phyloP scores from a whole-genome alignment of 2,888 invertebrate species.

The Lysandra coridon region DNA sequence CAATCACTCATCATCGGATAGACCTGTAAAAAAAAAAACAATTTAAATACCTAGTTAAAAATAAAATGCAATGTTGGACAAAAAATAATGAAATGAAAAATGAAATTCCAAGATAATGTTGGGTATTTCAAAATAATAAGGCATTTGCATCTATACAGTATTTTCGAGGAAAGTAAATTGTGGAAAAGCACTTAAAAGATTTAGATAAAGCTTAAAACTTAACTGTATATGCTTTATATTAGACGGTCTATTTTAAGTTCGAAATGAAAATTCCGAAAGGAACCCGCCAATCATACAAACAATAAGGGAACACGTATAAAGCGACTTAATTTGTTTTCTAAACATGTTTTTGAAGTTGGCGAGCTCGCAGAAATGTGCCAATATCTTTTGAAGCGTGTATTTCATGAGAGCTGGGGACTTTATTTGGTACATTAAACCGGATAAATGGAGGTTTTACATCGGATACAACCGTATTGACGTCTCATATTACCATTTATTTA shows the following conservation, averaged over 20 bases:
- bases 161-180: background rate
- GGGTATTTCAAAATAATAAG: background rate
- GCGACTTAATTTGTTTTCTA: slow-evolving; percentile 10
- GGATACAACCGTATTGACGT: slow-evolving; percentile 27
- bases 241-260: background rate
- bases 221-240: no score
- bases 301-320: slow-evolving; percentile 9
- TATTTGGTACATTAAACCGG: slow-evolving; percentile 26
- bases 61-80: background rate
- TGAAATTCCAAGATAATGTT: no score
- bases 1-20: slow-evolving; percentile 62
- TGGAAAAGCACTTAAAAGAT: background rate
- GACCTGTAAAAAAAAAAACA: slow-evolving; percentile 55
- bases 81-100: no score
- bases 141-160: background rate
- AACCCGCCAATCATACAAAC: background rate
- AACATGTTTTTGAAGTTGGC: slow-evolving; percentile 29
- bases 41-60: background rate
- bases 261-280: background rate
- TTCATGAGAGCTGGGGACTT: slow-evolving; percentile 29
- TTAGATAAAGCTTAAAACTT: no score
- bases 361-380: slow-evolving; percentile 25
- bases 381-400: slow-evolving; percentile 29
- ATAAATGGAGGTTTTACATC: slow-evolving; percentile 24
- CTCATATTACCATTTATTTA: slow-evolving; percentile 17